Conservation (phyloP, 1,140 invertebrate species). For the Chrysoperla carnea region DNA sequence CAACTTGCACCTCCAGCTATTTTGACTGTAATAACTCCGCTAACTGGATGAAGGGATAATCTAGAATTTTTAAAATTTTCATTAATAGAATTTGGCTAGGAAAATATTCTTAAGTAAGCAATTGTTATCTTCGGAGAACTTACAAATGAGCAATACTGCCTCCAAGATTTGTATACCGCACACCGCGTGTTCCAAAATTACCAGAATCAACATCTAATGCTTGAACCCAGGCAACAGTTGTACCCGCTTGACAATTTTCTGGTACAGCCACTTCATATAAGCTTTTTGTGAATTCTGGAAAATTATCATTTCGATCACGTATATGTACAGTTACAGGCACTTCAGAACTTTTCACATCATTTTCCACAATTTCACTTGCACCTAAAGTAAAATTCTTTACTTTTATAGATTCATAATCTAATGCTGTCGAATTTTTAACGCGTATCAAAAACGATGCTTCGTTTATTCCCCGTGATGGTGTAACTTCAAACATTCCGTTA, state of each 20-base stretch:
- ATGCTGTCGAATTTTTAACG: conserved; percentile 61
- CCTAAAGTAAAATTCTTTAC: conserved; percentile 72
- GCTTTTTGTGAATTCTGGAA: conserved; percentile 67
- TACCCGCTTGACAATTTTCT: conserved; percentile 72
- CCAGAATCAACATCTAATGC: conserved; percentile 74
- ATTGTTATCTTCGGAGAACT: conserved; percentile 21
- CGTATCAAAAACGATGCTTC: conserved; percentile 82
- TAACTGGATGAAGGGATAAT: conserved; percentile 58
- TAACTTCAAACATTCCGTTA: conserved; percentile 74
- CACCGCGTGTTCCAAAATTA: conserved; percentile 66
- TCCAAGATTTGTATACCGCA: conserved; percentile 69
- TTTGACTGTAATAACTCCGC: conserved; percentile 69
- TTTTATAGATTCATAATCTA: conserved; percentile 73
- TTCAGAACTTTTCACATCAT: conserved; percentile 46
- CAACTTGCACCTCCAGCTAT: conserved; percentile 51
- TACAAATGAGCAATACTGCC: conserved; percentile 70
- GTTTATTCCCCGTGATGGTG: conserved; percentile 73
- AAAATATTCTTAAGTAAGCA: neutral
- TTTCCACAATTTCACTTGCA: conserved; percentile 62
- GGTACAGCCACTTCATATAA: conserved; percentile 59
- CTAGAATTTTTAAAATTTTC: too few species aligned
- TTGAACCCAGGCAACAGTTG: conserved; percentile 64
- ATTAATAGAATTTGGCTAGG: conserved; percentile 2
- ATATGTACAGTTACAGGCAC: conserved; percentile 73
- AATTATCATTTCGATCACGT: conserved; percentile 86